These are phyloP conservation scores for Torymus tubicola DNA, from an alignment of 2,888 invertebrate genomes.

Conservation along the genomic window DNA sequence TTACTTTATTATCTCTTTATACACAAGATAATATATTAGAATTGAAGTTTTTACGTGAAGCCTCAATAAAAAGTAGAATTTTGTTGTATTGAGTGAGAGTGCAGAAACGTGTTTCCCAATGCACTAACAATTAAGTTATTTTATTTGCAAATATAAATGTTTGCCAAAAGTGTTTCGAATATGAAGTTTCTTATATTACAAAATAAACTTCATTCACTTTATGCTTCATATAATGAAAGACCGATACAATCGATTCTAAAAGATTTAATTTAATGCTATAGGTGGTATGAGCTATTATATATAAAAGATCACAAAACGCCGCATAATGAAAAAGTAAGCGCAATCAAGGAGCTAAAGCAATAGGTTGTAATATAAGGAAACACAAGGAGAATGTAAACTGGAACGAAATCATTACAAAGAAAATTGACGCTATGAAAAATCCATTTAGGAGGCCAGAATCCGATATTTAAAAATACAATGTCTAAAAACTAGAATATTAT, in stretches of 20 bases:
- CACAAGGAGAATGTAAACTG: slow-evolving; percentile 2
- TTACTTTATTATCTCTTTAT: slow-evolving; percentile 7
- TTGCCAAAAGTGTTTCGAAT: slow-evolving; percentile 34
- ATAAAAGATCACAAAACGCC: slow-evolving; percentile 54
- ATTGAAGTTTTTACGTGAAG: slow-evolving; percentile 4
- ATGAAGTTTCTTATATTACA: slow-evolving; percentile 47
- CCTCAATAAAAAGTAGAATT: slow-evolving; percentile 22
- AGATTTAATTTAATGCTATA: slow-evolving; percentile 37
- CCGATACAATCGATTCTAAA: slow-evolving; percentile 43
- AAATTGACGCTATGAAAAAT: background rate
- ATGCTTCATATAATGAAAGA: slow-evolving; percentile 47
- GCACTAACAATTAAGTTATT: slow-evolving; percentile 27
- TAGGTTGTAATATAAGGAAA: slow-evolving; percentile 18
- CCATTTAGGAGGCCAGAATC: background rate
- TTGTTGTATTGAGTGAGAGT: background rate
- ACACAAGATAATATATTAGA: no score
- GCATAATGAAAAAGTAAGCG: slow-evolving; percentile 41
- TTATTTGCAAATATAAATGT: slow-evolving; percentile 12
- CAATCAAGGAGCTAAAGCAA: slow-evolving; percentile 33
- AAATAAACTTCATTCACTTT: slow-evolving; percentile 47
- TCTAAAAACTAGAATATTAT: slow-evolving; percentile 4
- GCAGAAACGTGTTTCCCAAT: slow-evolving; percentile 20
- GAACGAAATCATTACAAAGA: slow-evolving; percentile 31
- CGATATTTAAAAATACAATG: background rate
- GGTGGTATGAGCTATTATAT: slow-evolving; percentile 16